Evolutionary conservation across 2,888 invertebrate genomes (phyloP), one percentile per base, ranked within the genome.

Genomic region (Diarsia mendica): DNA sequence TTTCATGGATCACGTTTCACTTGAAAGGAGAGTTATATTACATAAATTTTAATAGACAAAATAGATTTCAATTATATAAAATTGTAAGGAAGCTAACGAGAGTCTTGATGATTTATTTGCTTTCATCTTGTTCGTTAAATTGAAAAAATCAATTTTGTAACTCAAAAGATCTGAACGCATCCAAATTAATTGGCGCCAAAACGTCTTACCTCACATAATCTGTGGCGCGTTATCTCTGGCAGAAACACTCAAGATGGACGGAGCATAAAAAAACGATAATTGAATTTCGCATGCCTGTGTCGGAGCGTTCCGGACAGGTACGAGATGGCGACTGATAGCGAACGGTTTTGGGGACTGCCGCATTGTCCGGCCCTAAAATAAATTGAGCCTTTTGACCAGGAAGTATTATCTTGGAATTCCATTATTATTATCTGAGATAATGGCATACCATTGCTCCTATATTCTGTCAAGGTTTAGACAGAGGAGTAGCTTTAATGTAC

Each of bases 231-330:
- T 86, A 83, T 83, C 82, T 84, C 77, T 75, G 77, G 28, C 79
- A 83, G 76, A 81, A 82, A 81, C 67, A 84, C 83, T 79, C 69
- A 82, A 85, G 77, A 84, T 82, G 84, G 80, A 82, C 80, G 73
- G 78, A 71, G 74, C 82, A 80, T 72, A 83, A 84, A 89, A 88
- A 90, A 89, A 88, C 63, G 82, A 80, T 88, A 87, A 89, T 88
- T 88, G 85, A 87, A 89, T 89, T 89, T 89, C 77, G 89, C 87
- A 88, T 89, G 86, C 84, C 85, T 85, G 82, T 77, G 82, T 49
- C 78, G 76, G 77, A 73, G 49, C 80, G 85, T 80, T 79, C 78
- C 84, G 79, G 77, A 78, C 87, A 89, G 88, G 87, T 87, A 85
- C 65, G 63, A 70, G 77, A 77, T 79, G 77, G 65, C 65, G 67